Conservation (phyloP, 1,140 invertebrate species). For the Steinernema feltiae region DNA sequence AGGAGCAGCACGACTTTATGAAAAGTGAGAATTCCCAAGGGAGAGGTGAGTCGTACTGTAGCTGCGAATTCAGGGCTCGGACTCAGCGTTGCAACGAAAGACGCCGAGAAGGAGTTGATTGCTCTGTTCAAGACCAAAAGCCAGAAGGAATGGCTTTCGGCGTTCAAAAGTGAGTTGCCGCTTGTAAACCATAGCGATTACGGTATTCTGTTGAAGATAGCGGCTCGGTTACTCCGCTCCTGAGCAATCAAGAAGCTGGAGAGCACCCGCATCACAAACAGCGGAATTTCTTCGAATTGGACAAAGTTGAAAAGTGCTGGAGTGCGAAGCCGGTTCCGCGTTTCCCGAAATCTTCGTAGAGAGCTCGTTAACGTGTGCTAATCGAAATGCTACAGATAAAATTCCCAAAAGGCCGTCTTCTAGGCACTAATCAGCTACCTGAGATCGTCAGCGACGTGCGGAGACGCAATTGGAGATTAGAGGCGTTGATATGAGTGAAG, state of each 20-base stretch:
- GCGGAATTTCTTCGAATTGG: not conserved
- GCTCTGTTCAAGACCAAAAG: not conserved
- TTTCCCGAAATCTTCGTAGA: too few species aligned
- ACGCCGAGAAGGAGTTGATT: not conserved
- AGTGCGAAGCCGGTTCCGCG: not conserved
- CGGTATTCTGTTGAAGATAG: not conserved
- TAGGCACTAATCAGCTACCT: too few species aligned
- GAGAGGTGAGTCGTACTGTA: not conserved
- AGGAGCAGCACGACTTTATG: not conserved
- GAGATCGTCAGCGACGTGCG: not conserved
- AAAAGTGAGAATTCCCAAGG: not conserved
- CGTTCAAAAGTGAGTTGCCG: not conserved
- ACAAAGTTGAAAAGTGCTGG: not conserved
- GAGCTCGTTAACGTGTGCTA: too few species aligned
- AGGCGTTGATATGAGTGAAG: not conserved
- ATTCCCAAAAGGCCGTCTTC: too few species aligned
- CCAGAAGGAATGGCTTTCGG: not conserved
- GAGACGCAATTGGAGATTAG: not conserved
- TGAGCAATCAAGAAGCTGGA: not conserved
- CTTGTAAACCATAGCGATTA: not conserved
- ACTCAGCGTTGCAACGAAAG: not conserved
- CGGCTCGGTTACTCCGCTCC: not conserved
- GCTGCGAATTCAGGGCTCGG: not conserved
- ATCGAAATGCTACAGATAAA: too few species aligned
- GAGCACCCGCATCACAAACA: not conserved